These are phyloP conservation scores for Drosophila lacicola DNA, from an alignment of 2,888 invertebrate genomes.

Conservation along the genomic window DNA sequence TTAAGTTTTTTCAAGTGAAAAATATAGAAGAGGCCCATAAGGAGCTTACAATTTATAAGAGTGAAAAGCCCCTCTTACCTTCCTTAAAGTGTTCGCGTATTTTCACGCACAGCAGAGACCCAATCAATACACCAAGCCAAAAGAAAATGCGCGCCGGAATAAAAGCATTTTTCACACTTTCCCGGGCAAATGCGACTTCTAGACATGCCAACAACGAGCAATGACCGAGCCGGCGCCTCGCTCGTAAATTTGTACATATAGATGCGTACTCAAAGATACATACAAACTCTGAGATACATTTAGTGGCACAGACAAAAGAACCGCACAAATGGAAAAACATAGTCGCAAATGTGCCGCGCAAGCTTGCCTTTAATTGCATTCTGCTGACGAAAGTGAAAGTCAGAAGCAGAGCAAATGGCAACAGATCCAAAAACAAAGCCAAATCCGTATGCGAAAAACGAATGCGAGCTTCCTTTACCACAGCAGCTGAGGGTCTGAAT, in stretches of 20 bases:
- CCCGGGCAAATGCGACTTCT: slow-evolving; percentile 45
- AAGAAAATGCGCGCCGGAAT: slow-evolving; percentile 29
- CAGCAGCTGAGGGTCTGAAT: neutral
- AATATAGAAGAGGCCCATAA: slow-evolving; percentile 8
- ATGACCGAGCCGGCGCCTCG: slow-evolving; percentile 42
- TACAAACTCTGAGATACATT: slow-evolving; percentile 41
- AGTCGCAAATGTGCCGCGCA: slow-evolving; percentile 43
- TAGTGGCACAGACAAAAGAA: slow-evolving; percentile 51
- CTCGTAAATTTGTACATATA: slow-evolving; percentile 7
- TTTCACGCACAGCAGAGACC: slow-evolving; percentile 28
- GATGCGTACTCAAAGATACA: slow-evolving; percentile 27
- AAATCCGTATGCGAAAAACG: slow-evolving; percentile 11
- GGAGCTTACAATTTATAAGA: slow-evolving; percentile 37
- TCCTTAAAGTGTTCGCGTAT: slow-evolving; percentile 45
- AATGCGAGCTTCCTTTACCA: slow-evolving; percentile 11
- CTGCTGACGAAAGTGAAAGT: slow-evolving; percentile 68
- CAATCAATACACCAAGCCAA: slow-evolving; percentile 34
- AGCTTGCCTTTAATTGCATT: slow-evolving; percentile 76
- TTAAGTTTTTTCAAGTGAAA: slow-evolving; percentile 1
- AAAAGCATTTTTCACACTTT: slow-evolving; percentile 64
- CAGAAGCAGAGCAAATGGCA: slow-evolving; percentile 19
- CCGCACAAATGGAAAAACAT: slow-evolving; percentile 41
- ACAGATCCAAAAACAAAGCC: slow-evolving; percentile 12
- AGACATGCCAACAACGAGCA: slow-evolving; percentile 46
- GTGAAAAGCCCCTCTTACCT: slow-evolving; percentile 41